Percentiles rank a stretch among this genome's conserved stretches.
Evolutionary conservation across 2,113 vertebrate species (phyloP).

Genomic region (Corynorhinus townsendii): DNA sequence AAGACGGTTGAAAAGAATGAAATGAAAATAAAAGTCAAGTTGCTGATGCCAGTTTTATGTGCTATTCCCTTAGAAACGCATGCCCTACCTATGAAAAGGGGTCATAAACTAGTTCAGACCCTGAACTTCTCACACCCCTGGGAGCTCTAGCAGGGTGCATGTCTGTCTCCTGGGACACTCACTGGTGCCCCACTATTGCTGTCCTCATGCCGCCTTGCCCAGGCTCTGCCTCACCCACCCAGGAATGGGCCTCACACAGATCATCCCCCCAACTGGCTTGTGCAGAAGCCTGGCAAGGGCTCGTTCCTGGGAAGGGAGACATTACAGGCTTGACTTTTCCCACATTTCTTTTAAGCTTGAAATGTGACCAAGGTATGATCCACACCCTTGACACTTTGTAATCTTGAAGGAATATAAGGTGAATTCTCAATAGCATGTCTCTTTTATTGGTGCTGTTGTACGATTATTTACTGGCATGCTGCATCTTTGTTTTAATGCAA

Average conservation of each 20-base stretch:
- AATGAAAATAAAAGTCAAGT: neutral
- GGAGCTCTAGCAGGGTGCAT: neutral
- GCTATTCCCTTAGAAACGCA: slow-evolving; percentile 42
- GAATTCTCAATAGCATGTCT: neutral
- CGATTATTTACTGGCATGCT: neutral
- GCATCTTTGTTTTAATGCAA: neutral
- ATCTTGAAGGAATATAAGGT: neutral
- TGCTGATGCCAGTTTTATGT: slow-evolving; percentile 27
- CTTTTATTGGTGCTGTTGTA: neutral
- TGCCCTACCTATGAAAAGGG: slow-evolving; percentile 32
- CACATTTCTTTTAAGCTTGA: neutral
- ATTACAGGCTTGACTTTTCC: neutral
- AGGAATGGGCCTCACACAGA: neutral
- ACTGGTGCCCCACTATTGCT: neutral
- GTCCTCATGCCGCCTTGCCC: neutral
- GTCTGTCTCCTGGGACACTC: neutral
- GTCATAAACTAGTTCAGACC: slow-evolving; percentile 65
- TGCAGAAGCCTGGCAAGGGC: neutral
- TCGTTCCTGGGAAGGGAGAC: neutral
- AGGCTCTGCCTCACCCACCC: neutral
- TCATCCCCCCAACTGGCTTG: neutral
- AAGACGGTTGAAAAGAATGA: slow-evolving; percentile 23
- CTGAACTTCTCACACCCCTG: neutral
- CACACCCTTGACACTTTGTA: neutral
- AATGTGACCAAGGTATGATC: neutral